Evolutionary conservation across 37 sponge, comb jelly and placozoan genomes (phyloP).

Genomic region (Beroe ovata): DNA sequence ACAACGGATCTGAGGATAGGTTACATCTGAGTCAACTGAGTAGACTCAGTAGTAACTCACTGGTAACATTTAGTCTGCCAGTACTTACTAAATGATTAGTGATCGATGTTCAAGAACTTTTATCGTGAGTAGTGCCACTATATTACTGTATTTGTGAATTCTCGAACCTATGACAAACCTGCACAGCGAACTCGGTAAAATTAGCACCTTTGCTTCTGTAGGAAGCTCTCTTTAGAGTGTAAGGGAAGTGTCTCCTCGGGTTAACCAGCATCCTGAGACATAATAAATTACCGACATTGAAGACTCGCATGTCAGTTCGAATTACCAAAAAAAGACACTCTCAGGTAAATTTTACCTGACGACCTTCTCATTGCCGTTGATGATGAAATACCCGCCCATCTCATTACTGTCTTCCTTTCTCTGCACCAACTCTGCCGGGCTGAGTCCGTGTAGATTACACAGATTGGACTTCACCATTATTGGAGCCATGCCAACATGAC

Average conservation of each 20-base stretch:
- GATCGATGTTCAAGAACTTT: too few relatives aligned
- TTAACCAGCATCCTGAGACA: conserved; percentile 64
- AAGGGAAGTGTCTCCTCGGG: conserved; percentile 72
- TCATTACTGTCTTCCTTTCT: conserved; percentile 87
- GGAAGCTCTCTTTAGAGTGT: conserved; percentile 77
- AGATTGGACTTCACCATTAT: conserved; percentile 72
- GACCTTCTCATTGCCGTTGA: conserved; percentile 91
- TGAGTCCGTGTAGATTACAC: conserved; percentile 73
- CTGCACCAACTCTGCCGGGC: conserved; percentile 75
- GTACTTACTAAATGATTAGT: too few relatives aligned
- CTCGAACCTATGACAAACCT: too few relatives aligned
- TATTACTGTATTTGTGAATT: too few relatives aligned
- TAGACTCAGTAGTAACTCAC: too few relatives aligned
- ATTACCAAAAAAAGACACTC: too few relatives aligned
- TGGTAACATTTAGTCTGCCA: too few relatives aligned
- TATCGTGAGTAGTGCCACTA: too few relatives aligned
- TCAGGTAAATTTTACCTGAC: too few relatives aligned
- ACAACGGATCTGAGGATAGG: conserved; percentile 17
- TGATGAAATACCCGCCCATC: conserved; percentile 94
- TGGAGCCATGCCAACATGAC: conserved; percentile 25
- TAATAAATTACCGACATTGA: too few relatives aligned
- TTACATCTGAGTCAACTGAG: too few relatives aligned
- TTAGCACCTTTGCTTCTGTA: conserved; percentile 84
- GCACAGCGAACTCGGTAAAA: conserved; percentile 90
- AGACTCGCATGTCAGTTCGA: too few relatives aligned